These are phyloP conservation scores for Yponomeuta sedellus DNA, from an alignment of 2,888 invertebrate species.

Conservation along the genomic window DNA sequence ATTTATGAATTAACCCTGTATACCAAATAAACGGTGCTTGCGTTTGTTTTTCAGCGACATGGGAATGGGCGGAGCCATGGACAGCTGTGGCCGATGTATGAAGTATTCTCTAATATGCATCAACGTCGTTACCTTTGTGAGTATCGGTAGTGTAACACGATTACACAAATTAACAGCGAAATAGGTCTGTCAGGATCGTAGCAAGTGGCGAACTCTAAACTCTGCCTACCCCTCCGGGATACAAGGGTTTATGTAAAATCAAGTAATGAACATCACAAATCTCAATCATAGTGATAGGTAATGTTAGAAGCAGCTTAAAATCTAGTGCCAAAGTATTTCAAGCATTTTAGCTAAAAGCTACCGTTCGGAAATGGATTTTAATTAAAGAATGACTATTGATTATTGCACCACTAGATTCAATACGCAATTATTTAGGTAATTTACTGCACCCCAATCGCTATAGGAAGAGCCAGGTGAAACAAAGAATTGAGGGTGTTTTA, in stretches of 20 bases:
- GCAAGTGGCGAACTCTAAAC: too few species aligned
- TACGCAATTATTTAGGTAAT: not conserved
- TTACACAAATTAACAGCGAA: not conserved
- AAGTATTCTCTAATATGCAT: conserved; percentile 90
- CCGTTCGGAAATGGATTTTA: too few species aligned
- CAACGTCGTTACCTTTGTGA: conserved; percentile 91
- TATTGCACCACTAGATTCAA: not conserved
- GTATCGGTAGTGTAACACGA: conserved; percentile 47
- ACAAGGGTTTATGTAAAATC: too few species aligned
- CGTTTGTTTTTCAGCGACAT: conserved; percentile 56
- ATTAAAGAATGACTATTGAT: not conserved
- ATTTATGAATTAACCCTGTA: too few species aligned
- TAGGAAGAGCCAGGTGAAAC: not conserved
- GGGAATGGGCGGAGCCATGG: conserved; percentile 89
- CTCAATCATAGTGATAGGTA: too few species aligned
- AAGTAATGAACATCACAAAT: too few species aligned
- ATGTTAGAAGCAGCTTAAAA: too few species aligned
- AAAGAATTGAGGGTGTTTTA: not conserved
- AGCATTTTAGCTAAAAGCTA: too few species aligned
- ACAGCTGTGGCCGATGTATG: conserved; percentile 92
- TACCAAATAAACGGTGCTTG: not conserved
- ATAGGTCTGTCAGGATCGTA: too few species aligned
- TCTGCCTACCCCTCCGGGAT: too few species aligned
- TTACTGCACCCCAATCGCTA: not conserved
- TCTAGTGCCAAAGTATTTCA: too few species aligned